Conservation (phyloP, 92 coral and sea anemone species). For the Epizoanthus stellaris region DNA sequence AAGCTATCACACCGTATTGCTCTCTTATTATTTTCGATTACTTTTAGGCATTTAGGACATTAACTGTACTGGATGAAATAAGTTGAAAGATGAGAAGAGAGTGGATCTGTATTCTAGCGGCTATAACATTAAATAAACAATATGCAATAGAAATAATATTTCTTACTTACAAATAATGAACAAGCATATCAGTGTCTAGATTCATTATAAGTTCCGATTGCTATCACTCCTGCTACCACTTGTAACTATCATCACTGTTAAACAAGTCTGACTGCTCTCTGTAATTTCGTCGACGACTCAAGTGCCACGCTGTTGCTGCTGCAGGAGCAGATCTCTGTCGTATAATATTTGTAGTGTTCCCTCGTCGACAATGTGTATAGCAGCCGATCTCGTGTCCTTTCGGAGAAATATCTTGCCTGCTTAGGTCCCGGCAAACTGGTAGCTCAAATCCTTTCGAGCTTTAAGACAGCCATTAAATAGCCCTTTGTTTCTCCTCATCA, state of each 20-base stretch:
- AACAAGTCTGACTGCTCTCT: too few species aligned
- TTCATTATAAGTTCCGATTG: too few species aligned
- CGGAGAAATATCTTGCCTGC: constrained; percentile 59
- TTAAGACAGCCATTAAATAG: constrained; percentile 42
- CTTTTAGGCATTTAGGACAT: constrained; percentile 12
- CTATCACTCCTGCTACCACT: too few species aligned
- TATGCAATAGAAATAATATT: background rate
- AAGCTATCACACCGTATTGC: constrained; percentile 14
- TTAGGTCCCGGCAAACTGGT: constrained; percentile 60
- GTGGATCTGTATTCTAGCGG: too few species aligned
- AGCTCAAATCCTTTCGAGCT: constrained; percentile 49
- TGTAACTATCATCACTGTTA: too few species aligned
- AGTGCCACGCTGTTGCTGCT: too few species aligned
- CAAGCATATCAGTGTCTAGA: too few species aligned
- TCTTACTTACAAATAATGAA: too few species aligned
- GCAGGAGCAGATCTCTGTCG: background rate
- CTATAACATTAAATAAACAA: background rate
- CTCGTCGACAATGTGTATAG: background rate
- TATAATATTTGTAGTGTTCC: background rate
- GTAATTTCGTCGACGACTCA: too few species aligned
- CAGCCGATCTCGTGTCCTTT: constrained; percentile 38
- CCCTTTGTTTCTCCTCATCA: constrained; percentile 41
- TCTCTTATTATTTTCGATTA: background rate
- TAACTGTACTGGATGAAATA: background rate
- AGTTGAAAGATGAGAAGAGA: background rate